Evolutionary conservation across 2,888 invertebrate species (phyloP).

Genomic region (Gerosis bhagava): DNA sequence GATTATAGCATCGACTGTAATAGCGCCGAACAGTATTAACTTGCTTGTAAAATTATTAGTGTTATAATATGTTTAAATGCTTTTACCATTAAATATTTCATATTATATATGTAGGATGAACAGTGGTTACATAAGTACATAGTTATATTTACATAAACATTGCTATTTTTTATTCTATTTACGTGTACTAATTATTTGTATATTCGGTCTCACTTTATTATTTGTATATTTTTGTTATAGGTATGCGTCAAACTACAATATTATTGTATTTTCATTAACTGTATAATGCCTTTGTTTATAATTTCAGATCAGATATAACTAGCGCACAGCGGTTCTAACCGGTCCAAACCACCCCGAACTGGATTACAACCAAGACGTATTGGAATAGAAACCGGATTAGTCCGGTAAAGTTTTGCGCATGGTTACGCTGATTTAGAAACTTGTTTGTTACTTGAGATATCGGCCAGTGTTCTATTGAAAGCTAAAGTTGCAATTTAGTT

Average conservation of each 20-base stretch:
- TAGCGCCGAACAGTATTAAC: slow-evolving; percentile 18
- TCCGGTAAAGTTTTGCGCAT: slow-evolving; percentile 68
- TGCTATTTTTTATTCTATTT: no score
- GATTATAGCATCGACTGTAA: slow-evolving; percentile 39
- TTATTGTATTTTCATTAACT: no score
- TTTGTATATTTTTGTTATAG: no score
- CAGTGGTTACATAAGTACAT: no score
- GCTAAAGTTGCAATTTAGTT: slow-evolving; percentile 42
- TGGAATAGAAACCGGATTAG: slow-evolving; percentile 67
- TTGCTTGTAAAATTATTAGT: no score
- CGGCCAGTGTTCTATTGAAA: slow-evolving; percentile 41
- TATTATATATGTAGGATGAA: no score
- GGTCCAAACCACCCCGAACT: slow-evolving; percentile 54
- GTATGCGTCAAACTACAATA: no score
- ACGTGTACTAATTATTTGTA: no score
- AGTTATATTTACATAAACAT: no score
- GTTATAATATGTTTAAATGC: no score
- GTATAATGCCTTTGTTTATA: slow-evolving; percentile 68
- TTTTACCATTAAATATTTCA: no score
- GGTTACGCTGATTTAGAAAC: slow-evolving; percentile 76
- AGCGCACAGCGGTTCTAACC: slow-evolving; percentile 47
- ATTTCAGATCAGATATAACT: slow-evolving; percentile 67
- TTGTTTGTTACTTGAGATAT: slow-evolving; percentile 66
- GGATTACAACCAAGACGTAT: slow-evolving; percentile 57
- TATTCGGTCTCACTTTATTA: no score